A percentile compares a stretch with the other conserved stretches of the same genome.
Evolutionary conservation across 2,888 invertebrate genomes (phyloP).

Genomic region (Cryptosula pallasiana): DNA sequence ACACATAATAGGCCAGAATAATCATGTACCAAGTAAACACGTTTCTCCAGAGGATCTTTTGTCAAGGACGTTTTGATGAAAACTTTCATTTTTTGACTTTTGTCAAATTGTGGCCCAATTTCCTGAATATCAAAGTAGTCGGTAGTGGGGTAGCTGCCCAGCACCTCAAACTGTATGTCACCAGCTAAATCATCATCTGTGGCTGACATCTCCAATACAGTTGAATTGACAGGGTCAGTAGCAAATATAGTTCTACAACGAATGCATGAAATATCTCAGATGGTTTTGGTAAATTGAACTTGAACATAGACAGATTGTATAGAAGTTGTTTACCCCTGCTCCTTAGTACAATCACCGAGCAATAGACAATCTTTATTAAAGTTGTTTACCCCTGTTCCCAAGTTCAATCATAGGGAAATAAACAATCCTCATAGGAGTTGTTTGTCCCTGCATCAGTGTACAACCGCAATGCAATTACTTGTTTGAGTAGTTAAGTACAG

Average conservation of each 20-base stretch:
- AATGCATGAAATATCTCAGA: too few relatives aligned
- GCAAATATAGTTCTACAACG: background rate
- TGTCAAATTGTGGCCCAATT: background rate
- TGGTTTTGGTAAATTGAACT: too few relatives aligned
- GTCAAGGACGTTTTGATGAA: background rate
- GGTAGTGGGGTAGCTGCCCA: conserved; percentile 33
- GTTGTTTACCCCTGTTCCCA: too few relatives aligned
- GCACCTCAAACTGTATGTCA: conserved; percentile 34
- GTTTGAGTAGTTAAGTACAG: background rate
- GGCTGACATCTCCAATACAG: background rate
- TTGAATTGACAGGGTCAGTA: background rate
- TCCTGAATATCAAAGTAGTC: conserved; percentile 8
- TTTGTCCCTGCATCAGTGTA: too few relatives aligned
- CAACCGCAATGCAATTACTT: too few relatives aligned
- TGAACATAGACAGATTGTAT: too few relatives aligned
- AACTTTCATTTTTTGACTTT: background rate
- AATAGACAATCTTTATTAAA: too few relatives aligned
- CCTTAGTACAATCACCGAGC: too few relatives aligned
- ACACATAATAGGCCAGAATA: too few relatives aligned
- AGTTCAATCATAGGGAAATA: too few relatives aligned
- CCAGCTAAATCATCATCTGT: conserved; percentile 32
- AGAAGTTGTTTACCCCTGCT: too few relatives aligned
- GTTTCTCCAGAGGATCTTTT: background rate
- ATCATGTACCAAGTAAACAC: background rate
- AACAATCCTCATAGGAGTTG: too few relatives aligned